Evolutionary conservation across 2,113 vertebrate genomes (phyloP), one percentile per base, ranked within the genome.

Genomic region (Rallus limicola): DNA sequence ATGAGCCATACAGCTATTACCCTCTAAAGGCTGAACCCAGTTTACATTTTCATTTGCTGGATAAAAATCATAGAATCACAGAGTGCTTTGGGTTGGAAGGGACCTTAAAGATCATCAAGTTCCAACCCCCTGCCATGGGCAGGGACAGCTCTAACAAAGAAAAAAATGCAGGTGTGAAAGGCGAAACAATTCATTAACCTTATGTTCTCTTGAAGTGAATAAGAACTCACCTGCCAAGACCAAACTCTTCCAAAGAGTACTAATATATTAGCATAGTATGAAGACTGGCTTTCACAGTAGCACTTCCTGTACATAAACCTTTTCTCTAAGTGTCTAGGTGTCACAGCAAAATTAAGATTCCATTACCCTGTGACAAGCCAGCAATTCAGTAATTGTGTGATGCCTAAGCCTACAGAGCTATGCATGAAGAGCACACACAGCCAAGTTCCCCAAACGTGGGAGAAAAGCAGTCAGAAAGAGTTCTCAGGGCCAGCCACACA

Each of bases 1-100:
- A 42, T 31, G 78, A 71, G 46, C 26, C 5, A 83, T 24, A 76
- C 76, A 62, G 28, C 40, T 78, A 48, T 53, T 79, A 82, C 34
- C 53, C 69, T 89, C 53, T 71, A 69, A 89, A 90, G 76, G 31
- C 59, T 74, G 50, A 90, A 67, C 8, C 11, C 36, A 76, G 77
- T 77, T 84, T 89, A 82, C 24, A 33, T 71, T 84, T 90, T 62
- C 23, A 69, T 72, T 65, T 78, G 28, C 46, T 71, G 8, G 28
- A 71, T 70, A 78, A 75, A 75, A 46, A 46, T 46, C 17, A 46
- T 46, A 46, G 44, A 46, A 46, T 46, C 44, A 46, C 44, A 46
- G 44, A 46, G 18, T 46, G 44, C 17, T 46, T 46, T 46, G 44
- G 18, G 44, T 46, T 46, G 44, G 44, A 46, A 19, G 44, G 17